Evolutionary conservation across 92 coral and sea anemone genomes (phyloP).

Genomic region (Epizoanthus fatuus): DNA sequence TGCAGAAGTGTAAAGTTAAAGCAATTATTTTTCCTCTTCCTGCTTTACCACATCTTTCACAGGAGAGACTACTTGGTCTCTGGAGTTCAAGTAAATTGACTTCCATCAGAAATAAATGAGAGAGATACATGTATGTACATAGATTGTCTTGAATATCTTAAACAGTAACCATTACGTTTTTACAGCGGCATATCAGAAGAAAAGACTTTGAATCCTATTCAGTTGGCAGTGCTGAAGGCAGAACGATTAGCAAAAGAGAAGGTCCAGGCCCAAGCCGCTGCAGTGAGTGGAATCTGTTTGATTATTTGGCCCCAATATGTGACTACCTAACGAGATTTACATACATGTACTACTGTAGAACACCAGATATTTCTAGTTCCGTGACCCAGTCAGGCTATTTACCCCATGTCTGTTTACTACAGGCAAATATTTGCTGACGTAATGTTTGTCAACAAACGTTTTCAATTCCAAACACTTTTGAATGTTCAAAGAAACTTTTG

Average conservation of each 20-base stretch:
- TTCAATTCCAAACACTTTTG: no score
- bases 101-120: not conserved
- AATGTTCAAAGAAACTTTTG: no score
- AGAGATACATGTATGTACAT: not conserved
- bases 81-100: not conserved
- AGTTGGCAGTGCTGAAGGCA: conserved; percentile 87
- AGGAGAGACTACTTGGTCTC: not conserved
- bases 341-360: not conserved
- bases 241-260: conserved; percentile 91
- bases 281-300: conserved; percentile 46
- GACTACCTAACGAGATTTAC: not conserved
- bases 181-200: conserved; percentile 93
- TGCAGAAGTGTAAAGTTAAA: no score
- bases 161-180: conserved; percentile 2
- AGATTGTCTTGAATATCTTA: not conserved
- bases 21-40: no score
- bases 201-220: conserved; percentile 90
- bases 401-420: not conserved
- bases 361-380: not conserved
- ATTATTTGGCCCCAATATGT: not conserved
- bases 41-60: no score
- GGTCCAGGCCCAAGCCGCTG: conserved; percentile 83
- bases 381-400: no score
- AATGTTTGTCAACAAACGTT: no score
- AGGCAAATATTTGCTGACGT: no score